Evolutionary conservation across 1,140 invertebrate genomes (phyloP).

Genomic region (Bombyx mori): ASM3026992v2 NC_085113.1:6512501-6513000

Average conservation of each 20-base stretch:
- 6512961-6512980: conserved; percentile 69
- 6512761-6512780: conserved; percentile 51
- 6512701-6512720: conserved; percentile 26
- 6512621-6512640: conserved; percentile 61
- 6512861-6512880: conserved; percentile 50
- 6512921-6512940: conserved; percentile 63
- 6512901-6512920: conserved; percentile 69
- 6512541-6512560: conserved; percentile 49
- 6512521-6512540: conserved; percentile 67
- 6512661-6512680: conserved; percentile 36
- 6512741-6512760: conserved; percentile 63
- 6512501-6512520: conserved; percentile 69
- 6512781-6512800: conserved; percentile 65
- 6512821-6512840: conserved; percentile 37
- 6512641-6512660: conserved; percentile 35
- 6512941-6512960: conserved; percentile 67
- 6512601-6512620: conserved; percentile 59
- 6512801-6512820: conserved; percentile 52
- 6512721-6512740: conserved; percentile 59
- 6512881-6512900: conserved; percentile 55
- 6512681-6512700: conserved; percentile 56
- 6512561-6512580: conserved; percentile 35
- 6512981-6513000: conserved; percentile 65
- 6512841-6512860: background rate
- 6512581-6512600: conserved; percentile 40